Percentiles rank a stretch among this genome's conserved stretches.
phyloP scores from a whole-genome alignment of 1,140 invertebrate genomes.

The Drusus annulatus region DNA sequence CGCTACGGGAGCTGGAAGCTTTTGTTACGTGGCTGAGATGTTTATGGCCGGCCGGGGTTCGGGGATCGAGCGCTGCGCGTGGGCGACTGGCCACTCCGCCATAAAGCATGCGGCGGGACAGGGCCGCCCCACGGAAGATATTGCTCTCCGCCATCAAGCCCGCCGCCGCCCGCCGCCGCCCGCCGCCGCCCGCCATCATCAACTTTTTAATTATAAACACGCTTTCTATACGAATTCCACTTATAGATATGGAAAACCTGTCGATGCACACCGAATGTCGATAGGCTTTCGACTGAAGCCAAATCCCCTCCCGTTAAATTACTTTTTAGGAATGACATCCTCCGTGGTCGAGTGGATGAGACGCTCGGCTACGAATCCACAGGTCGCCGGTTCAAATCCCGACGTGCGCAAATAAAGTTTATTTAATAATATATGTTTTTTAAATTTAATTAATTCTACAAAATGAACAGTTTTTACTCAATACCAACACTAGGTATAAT shows the following conservation, averaged over 20 bases:
- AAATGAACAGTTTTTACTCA: too few species aligned
- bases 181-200: slow-evolving; percentile 20
- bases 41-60: slow-evolving; percentile 16
- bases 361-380: too few species aligned
- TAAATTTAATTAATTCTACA: too few species aligned
- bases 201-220: slow-evolving; percentile 25
- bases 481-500: too few species aligned
- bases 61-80: neutral
- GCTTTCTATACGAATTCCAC: neutral
- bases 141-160: neutral
- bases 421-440: too few species aligned
- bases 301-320: too few species aligned
- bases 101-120: slow-evolving; percentile 19
- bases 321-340: too few species aligned
- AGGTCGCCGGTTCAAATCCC: too few species aligned
- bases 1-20: slow-evolving; percentile 30
- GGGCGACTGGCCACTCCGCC: slow-evolving; percentile 25
- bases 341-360: too few species aligned
- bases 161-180: neutral
- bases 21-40: slow-evolving; percentile 43
- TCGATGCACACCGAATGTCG: neutral
- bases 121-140: slow-evolving; percentile 22
- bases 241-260: neutral
- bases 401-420: too few species aligned
- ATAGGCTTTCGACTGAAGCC: too few species aligned